Evolutionary conservation across 2,888 invertebrate genomes (phyloP).

Genomic region (Orthonevra nobilis): DNA sequence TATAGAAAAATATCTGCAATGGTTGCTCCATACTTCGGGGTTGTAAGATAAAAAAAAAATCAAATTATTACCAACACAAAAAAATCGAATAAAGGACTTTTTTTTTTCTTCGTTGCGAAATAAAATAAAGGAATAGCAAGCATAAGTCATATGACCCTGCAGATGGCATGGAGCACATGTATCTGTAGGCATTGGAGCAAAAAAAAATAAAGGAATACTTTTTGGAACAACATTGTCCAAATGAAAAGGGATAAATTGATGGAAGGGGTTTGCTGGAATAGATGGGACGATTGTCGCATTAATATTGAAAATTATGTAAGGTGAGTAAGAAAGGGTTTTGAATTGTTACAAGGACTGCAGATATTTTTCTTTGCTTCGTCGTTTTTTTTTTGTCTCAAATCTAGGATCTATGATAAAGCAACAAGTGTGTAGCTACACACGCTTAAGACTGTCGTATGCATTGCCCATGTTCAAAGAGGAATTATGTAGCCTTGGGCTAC

Average conservation of each 20-base stretch:
- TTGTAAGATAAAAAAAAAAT: not conserved
- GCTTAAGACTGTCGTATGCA: too few relatives aligned
- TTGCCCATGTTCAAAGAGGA: too few relatives aligned
- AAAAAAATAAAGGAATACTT: not conserved
- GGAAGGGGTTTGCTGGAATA: not conserved
- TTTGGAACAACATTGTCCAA: slow-evolving; percentile 7
- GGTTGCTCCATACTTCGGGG: not conserved
- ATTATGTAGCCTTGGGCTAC: too few relatives aligned
- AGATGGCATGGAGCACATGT: slow-evolving; percentile 13
- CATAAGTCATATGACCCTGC: slow-evolving; percentile 9
- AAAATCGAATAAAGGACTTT: slow-evolving; percentile 52
- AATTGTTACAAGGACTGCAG: too few relatives aligned
- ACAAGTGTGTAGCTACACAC: too few relatives aligned
- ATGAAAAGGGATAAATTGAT: not conserved
- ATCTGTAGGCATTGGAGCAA: slow-evolving; percentile 1
- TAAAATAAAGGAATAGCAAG: slow-evolving; percentile 8
- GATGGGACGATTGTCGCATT: too few relatives aligned
- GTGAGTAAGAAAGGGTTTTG: too few relatives aligned
- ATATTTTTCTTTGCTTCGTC: too few relatives aligned
- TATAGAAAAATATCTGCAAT: slow-evolving; percentile 10
- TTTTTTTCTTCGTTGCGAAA: not conserved
- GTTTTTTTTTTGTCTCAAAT: too few relatives aligned
- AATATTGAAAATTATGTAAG: too few relatives aligned
- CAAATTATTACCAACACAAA: slow-evolving; percentile 34
- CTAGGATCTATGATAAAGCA: too few relatives aligned